A percentile compares a stretch with the other conserved stretches of the same genome.
These are phyloP conservation scores for Crenuchus spilurus DNA, from an alignment of 2,797 vertebrate species.

Conservation along the genomic window DNA sequence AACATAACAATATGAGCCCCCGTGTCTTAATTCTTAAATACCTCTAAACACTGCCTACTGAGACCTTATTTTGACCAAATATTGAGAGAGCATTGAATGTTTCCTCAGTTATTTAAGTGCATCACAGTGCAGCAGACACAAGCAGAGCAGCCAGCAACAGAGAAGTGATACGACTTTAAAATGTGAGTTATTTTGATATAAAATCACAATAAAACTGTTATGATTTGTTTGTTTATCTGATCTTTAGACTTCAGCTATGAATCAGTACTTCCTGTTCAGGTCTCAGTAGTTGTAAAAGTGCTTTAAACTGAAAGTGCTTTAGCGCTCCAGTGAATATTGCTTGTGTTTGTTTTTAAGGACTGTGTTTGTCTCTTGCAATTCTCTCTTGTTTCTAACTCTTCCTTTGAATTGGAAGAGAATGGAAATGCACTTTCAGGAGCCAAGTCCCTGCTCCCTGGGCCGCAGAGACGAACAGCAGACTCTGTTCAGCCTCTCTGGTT, in stretches of 20 bases:
- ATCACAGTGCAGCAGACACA: too few relatives aligned
- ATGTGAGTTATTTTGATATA: too few relatives aligned
- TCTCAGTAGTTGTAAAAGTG: conserved; percentile 17
- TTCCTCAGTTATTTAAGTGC: too few relatives aligned
- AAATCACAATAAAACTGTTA: too few relatives aligned
- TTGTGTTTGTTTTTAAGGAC: not conserved
- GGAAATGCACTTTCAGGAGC: conserved; percentile 17
- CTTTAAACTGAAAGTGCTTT: conserved; percentile 17
- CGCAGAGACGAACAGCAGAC: not conserved
- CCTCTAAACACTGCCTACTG: too few relatives aligned
- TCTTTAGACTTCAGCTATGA: not conserved
- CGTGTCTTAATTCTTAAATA: too few relatives aligned
- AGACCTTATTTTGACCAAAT: too few relatives aligned
- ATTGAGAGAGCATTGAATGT: too few relatives aligned
- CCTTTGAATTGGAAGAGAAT: conserved; percentile 8
- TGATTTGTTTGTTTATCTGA: too few relatives aligned
- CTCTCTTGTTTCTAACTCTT: not conserved
- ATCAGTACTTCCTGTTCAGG: conserved; percentile 9
- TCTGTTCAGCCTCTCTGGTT: conserved; percentile 3
- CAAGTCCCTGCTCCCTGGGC: conserved; percentile 1
- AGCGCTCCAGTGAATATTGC: conserved; percentile 21
- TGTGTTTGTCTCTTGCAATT: conserved; percentile 26
- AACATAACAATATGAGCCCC: too few relatives aligned
- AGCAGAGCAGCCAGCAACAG: too few relatives aligned
- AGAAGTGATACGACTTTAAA: too few relatives aligned